A percentile compares a stretch with the other conserved stretches of the same genome.
Conservation (phyloP, 2,888 invertebrate species). For the Cryptocheilus praepositus region DNA sequence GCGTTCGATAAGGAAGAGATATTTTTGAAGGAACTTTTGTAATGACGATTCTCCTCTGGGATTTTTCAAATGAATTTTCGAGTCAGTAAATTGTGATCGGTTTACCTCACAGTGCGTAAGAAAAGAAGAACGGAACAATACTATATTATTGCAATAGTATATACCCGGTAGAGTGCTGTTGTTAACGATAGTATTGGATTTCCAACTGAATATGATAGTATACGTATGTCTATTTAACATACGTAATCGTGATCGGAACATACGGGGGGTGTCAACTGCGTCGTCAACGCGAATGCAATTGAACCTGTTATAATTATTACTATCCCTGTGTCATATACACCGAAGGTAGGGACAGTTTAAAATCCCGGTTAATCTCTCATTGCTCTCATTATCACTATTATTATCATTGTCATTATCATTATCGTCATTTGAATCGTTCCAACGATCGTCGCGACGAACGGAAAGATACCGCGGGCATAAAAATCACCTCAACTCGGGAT, state of each 20-base stretch:
- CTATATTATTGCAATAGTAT: constrained; percentile 48
- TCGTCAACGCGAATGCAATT: constrained; percentile 23
- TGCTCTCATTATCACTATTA: background rate
- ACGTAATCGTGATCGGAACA: constrained; percentile 42
- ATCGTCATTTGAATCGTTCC: background rate
- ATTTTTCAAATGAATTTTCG: constrained; percentile 50
- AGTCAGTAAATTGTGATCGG: constrained; percentile 64
- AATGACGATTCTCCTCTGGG: constrained; percentile 48
- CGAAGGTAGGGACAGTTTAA: constrained; percentile 8
- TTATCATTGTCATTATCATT: background rate
- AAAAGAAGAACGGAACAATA: constrained; percentile 29
- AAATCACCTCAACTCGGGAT: constrained; percentile 3
- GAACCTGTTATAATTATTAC: constrained; percentile 13
- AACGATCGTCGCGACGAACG: constrained; percentile 8
- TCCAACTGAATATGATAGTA: constrained; percentile 28
- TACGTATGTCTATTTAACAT: too few species aligned
- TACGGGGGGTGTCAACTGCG: constrained; percentile 19
- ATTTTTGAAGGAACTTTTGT: constrained; percentile 68
- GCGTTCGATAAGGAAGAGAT: constrained; percentile 57
- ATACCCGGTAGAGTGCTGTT: constrained; percentile 68
- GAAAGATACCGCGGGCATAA: constrained; percentile 6
- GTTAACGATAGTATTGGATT: constrained; percentile 64
- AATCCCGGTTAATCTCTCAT: background rate
- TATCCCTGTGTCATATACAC: background rate
- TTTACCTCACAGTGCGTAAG: constrained; percentile 58